A percentile compares a stretch with the other conserved stretches of the same genome.
phyloP scores from a whole-genome alignment of 37 sponge, comb jelly and placozoan genomes.

The Ephydatia muelleri region DNA sequence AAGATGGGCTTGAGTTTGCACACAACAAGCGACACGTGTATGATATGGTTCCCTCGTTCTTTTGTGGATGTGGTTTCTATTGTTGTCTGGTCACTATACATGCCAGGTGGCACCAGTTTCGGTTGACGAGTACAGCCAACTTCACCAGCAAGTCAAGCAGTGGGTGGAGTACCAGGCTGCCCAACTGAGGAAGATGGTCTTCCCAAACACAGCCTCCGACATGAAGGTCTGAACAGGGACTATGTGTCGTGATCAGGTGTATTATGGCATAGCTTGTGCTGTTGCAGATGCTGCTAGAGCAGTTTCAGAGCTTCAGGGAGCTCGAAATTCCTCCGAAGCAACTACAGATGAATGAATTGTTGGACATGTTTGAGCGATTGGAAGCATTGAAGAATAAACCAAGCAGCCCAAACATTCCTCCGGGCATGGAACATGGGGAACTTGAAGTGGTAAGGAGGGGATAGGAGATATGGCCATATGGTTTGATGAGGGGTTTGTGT shows the following conservation, averaged over 20 bases:
- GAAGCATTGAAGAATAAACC: constrained; percentile 31
- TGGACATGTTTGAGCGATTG: constrained; percentile 44
- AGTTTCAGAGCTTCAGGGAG: constrained; percentile 42
- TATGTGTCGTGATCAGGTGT: no score
- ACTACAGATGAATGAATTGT: constrained; percentile 45
- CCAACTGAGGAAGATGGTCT: constrained; percentile 30
- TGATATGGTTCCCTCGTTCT: no score
- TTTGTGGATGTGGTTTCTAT: no score
- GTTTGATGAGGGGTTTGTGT: constrained; percentile 1
- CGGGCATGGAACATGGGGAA: constrained; percentile 7
- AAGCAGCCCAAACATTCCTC: constrained; percentile 10
- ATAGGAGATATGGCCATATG: not conserved
- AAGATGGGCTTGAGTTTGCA: no score
- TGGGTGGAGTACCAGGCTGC: constrained; percentile 55
- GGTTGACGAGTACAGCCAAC: constrained; percentile 44
- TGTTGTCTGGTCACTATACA: not conserved
- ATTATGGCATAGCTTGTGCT: not conserved
- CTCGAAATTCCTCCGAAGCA: constrained; percentile 58
- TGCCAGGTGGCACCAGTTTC: constrained; percentile 45
- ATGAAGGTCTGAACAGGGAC: constrained; percentile 22
- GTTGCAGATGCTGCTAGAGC: not conserved
- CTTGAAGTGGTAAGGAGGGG: constrained; percentile 20
- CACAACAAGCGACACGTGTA: no score
- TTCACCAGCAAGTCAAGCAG: constrained; percentile 22
- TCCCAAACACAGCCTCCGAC: constrained; percentile 38